phyloP scores from a whole-genome alignment of 2,888 invertebrate genomes.

The Catocala fraxini region DNA sequence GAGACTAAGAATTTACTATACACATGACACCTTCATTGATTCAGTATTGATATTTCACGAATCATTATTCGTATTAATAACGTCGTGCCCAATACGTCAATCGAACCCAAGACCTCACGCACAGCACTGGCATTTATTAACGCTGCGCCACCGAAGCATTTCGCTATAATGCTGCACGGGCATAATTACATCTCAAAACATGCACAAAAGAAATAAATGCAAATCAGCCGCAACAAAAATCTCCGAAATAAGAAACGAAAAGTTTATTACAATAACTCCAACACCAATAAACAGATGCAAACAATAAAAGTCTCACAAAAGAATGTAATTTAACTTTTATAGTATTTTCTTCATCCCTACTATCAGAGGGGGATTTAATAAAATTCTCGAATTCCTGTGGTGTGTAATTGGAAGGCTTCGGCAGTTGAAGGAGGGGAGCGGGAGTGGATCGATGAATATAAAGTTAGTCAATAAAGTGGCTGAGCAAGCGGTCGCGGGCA shows the following conservation, averaged over 20 bases:
- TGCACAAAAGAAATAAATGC: neutral
- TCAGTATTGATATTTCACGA: too few species aligned
- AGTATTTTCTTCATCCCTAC: slow-evolving; percentile 30
- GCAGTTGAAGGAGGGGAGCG: slow-evolving; percentile 4
- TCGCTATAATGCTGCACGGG: too few species aligned
- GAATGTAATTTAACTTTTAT: slow-evolving; percentile 45
- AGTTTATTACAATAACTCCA: slow-evolving; percentile 12
- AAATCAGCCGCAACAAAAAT: slow-evolving; percentile 10
- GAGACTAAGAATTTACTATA: too few species aligned
- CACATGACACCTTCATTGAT: too few species aligned
- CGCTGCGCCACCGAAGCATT: too few species aligned
- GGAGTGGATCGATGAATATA: slow-evolving; percentile 41
- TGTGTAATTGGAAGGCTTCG: slow-evolving; percentile 15
- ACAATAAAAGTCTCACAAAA: slow-evolving; percentile 27
- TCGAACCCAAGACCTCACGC: too few species aligned
- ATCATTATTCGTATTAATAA: too few species aligned
- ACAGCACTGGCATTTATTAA: too few species aligned
- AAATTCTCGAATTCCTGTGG: slow-evolving; percentile 40
- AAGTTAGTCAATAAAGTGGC: slow-evolving; percentile 48
- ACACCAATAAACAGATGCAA: slow-evolving; percentile 34
- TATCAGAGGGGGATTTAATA: slow-evolving; percentile 45
- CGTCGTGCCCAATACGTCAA: too few species aligned
- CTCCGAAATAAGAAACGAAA: slow-evolving; percentile 5
- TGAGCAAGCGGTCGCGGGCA: slow-evolving; percentile 22
- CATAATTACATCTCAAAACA: too few species aligned